Base-by-base conservation (phyloP, 2,797 vertebrate genomes). In the Eulemur rubriventer region DNA sequence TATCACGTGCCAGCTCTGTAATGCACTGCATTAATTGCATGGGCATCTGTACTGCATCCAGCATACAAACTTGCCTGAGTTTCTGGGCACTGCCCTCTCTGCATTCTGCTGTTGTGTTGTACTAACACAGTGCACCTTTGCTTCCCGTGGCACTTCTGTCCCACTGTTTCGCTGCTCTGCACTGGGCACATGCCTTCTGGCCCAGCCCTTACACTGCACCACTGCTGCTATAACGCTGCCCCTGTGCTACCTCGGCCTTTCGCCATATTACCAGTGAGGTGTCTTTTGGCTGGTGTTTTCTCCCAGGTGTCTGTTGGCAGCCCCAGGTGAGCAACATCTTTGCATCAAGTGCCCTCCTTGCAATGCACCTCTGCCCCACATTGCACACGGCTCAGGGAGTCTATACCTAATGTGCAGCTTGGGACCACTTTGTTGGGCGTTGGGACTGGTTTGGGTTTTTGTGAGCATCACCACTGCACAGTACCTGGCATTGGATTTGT, bases 51-150 rank as follows among this genome's bases (percentile, higher is more conserved):
- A 16, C 14, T 6, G 59, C 24, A 5, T 2, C 1, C 0, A 50
- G 33, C 26, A 35, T 4, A 17, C 18, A 30, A 48, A 3, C 33
- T 43, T 65, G 41, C 52, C 73, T 43, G 38, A 81, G 35, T 72
- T 65, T 65, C 41, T 7, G n/a, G 76, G 48, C 55, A 43, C 20
- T 57, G 26, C 28, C 50, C 57, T n/a, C 17, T 28, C 43, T 38
- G 72, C 2, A 0, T 81, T 30, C 67, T 30, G 18, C 18, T 0
- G 0, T 35, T 9, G n/a, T 4, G 0, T 43, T 61, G 84, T 35
- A 13, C 72, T 18, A 20, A 22, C 18, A n/a, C 55, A 13, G 41
- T 10, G 4, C 9, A 3, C 72, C 72, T 86, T 82, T 16, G 43
- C 38, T 30, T 26, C 20, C 26, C 14, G 6, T 4, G 28, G 52